phyloP scores from a whole-genome alignment of 2,888 invertebrate species.

The Leptinotarsa rubiginosa region DNA sequence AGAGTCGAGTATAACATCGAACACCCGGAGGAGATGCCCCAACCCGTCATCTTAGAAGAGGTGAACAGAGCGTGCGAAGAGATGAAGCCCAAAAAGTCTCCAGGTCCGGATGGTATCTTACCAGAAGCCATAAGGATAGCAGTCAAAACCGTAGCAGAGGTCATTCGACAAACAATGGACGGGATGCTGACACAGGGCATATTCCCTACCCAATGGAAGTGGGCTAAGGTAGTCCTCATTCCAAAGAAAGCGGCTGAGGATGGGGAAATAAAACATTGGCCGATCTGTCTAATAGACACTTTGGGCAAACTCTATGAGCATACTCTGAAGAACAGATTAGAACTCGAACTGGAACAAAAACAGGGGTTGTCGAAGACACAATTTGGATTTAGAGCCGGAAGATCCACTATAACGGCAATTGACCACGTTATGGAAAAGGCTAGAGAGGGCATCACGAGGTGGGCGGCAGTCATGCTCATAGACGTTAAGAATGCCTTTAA shows the following conservation, averaged over 20 bases:
- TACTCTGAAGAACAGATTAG: constrained; percentile 7
- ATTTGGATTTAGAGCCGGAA: no score
- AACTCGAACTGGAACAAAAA: constrained; percentile 16
- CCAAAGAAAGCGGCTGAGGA: constrained; percentile 16
- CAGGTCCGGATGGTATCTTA: constrained; percentile 49
- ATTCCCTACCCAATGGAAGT: constrained; percentile 46
- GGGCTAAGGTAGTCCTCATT: constrained; percentile 35
- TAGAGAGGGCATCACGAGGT: no score
- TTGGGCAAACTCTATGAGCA: constrained; percentile 21
- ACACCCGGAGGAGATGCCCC: background rate
- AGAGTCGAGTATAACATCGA: background rate
- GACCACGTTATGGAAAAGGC: no score
- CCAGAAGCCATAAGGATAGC: constrained; percentile 42
- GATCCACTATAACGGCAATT: no score
- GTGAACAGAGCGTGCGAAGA: constrained; percentile 30
- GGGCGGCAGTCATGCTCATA: no score
- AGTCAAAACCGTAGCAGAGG: constrained; percentile 25
- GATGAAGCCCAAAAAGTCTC: constrained; percentile 43
- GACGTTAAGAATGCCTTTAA: no score
- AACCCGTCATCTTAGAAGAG: constrained; percentile 25
- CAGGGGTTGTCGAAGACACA: background rate
- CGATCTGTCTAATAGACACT: constrained; percentile 25
- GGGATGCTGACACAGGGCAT: constrained; percentile 23
- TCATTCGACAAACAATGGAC: constrained; percentile 34
- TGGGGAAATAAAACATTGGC: constrained; percentile 16